A percentile compares a stretch with the other conserved stretches of the same genome.
These are phyloP conservation scores for Ruditapes philippinarum DNA, from an alignment of 1,140 invertebrate species.

Conservation along the genomic window DNA sequence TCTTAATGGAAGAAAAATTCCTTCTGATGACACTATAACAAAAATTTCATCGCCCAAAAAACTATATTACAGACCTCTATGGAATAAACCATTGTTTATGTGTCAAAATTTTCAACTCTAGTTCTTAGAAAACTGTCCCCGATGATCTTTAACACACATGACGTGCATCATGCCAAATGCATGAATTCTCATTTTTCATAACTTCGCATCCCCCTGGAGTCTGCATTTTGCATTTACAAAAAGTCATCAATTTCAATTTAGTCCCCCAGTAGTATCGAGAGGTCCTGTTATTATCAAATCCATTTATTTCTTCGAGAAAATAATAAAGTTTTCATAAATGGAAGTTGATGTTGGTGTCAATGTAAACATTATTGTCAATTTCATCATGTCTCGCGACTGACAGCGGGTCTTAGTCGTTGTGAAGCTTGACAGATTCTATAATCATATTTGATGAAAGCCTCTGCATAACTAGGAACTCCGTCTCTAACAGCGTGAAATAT, in stretches of 20 bases:
- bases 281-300: slow-evolving; percentile 54
- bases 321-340: slow-evolving; percentile 67
- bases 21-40: slow-evolving; percentile 1
- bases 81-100: slow-evolving; percentile 8
- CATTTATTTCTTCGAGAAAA: slow-evolving; percentile 65
- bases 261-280: slow-evolving; percentile 20
- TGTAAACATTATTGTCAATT: slow-evolving; percentile 67
- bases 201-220: slow-evolving; percentile 21
- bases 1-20: slow-evolving; percentile 45
- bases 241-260: slow-evolving; percentile 66
- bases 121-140: slow-evolving; percentile 11
- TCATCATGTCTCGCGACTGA: slow-evolving; percentile 50
- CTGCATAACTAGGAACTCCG: slow-evolving; percentile 57
- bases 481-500: slow-evolving; percentile 66
- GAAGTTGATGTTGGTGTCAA: slow-evolving; percentile 54
- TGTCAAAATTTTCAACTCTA: slow-evolving; percentile 39
- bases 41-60: slow-evolving; percentile 31
- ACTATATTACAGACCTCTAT: neutral
- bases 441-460: slow-evolving; percentile 60
- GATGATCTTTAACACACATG: slow-evolving; percentile 28
- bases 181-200: slow-evolving; percentile 60
- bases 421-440: slow-evolving; percentile 63
- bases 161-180: slow-evolving; percentile 38
- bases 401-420: slow-evolving; percentile 40
- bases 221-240: slow-evolving; percentile 56